These are phyloP conservation scores for Fissipunctia ypsillon DNA, from an alignment of 2,888 invertebrate genomes.

Conservation along the genomic window DNA sequence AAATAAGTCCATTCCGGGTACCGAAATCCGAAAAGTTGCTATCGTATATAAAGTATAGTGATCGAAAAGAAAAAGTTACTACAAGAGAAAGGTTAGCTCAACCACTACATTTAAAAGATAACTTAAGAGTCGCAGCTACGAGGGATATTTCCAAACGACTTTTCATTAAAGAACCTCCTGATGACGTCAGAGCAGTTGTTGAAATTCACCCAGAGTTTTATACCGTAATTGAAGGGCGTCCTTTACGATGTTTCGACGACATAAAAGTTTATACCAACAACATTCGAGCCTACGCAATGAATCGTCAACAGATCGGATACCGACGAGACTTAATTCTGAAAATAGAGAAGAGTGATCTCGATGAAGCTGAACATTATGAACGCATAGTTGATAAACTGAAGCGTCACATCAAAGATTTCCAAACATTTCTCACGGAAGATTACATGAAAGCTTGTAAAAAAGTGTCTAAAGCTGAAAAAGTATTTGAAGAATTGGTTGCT, in stretches of 20 bases:
- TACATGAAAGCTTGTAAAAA: slow-evolving; percentile 84
- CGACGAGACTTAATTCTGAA: slow-evolving; percentile 84
- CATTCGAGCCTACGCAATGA: slow-evolving; percentile 87
- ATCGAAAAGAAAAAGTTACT: slow-evolving; percentile 81
- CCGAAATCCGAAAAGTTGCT: slow-evolving; percentile 85
- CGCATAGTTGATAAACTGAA: slow-evolving; percentile 79
- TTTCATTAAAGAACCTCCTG: slow-evolving; percentile 89
- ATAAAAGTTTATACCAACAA: slow-evolving; percentile 90
- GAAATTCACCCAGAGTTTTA: slow-evolving; percentile 93
- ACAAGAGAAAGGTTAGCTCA: slow-evolving; percentile 75
- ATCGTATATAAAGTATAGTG: slow-evolving; percentile 87
- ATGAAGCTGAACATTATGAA: slow-evolving; percentile 81
- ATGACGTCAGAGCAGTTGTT: slow-evolving; percentile 90
- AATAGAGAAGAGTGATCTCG: slow-evolving; percentile 79
- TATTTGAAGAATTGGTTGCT: slow-evolving; percentile 76
- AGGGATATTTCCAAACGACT: slow-evolving; percentile 90
- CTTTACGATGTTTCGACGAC: slow-evolving; percentile 90
- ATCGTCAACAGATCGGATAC: slow-evolving; percentile 87
- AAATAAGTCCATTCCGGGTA: slow-evolving; percentile 78
- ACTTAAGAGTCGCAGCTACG: slow-evolving; percentile 83
- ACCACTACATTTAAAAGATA: slow-evolving; percentile 84
- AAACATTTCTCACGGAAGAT: slow-evolving; percentile 86
- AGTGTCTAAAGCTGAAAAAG: slow-evolving; percentile 81
- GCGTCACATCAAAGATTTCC: slow-evolving; percentile 85
- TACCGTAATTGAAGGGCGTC: slow-evolving; percentile 91